Percentiles rank a stretch among this genome's conserved stretches.
These are phyloP conservation scores for Phocides pigmalion DNA, from an alignment of 1,140 invertebrate species.

Conservation along the genomic window DNA sequence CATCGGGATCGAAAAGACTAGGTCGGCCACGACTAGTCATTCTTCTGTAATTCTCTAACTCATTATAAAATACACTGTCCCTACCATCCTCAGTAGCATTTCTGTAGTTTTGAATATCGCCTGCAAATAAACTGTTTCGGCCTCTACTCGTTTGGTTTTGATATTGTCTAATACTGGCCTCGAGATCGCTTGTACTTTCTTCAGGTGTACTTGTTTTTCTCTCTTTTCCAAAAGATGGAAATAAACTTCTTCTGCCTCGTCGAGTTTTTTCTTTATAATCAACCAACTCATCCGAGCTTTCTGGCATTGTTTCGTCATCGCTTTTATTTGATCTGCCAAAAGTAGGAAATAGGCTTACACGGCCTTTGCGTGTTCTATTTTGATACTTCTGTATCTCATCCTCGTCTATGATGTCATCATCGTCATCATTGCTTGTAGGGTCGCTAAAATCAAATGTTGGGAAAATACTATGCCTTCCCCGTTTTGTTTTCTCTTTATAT, in stretches of 20 bases:
- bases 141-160: conserved; percentile 72
- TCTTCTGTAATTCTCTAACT: conserved; percentile 68
- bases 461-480: conserved; percentile 72
- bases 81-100: conserved; percentile 44
- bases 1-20: conserved; percentile 83
- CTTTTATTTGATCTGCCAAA: conserved; percentile 72
- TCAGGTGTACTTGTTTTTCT: conserved; percentile 61
- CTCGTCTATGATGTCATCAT: conserved; percentile 65
- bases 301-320: conserved; percentile 69
- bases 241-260: conserved; percentile 65
- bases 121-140: conserved; percentile 72
- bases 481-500: conserved; percentile 71
- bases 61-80: conserved; percentile 59
- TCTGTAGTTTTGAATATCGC: conserved; percentile 55
- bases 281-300: conserved; percentile 73
- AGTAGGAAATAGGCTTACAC: conserved; percentile 72
- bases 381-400: conserved; percentile 73
- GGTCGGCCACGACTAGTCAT: conserved; percentile 71
- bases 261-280: conserved; percentile 75
- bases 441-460: conserved; percentile 74
- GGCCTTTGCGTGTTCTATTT: conserved; percentile 69
- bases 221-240: conserved; percentile 71
- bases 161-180: conserved; percentile 69
- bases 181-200: conserved; percentile 56
- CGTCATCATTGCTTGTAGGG: conserved; percentile 61